Base-by-base conservation (phyloP, 2,797 vertebrate genomes). In the Pelobates cultripes region DNA sequence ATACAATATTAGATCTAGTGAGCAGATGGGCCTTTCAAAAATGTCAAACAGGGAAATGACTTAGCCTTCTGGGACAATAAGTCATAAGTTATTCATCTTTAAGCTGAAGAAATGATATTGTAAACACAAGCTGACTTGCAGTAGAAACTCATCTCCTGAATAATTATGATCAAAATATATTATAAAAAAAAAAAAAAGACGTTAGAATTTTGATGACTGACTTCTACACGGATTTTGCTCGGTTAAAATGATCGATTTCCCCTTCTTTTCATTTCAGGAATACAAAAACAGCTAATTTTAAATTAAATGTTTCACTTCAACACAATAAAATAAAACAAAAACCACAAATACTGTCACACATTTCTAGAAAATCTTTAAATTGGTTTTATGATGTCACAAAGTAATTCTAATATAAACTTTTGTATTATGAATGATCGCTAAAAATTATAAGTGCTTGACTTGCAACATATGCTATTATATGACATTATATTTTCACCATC, bases 41-140 rank as follows among this genome's bases (percentile, higher is more conserved):
- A 81, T 75, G 72, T 71, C 66, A 78, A 51, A 68, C 69, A 60
- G 73, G 43, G 68, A 78, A 84, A 84, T 68, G 75, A 68, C 64
- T 84, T 72, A 28, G 61, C 72, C 63, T 84, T 73, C 66, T 71
- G 61, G 61, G 85, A 55, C 61, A 76, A 68, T 69, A 78, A 81
- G 75, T 68, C 61, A 77, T 78, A 51, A 81, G 75, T 78, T 76
- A 84, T 81, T 81, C 43, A 79, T 79, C 72, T 79, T 79, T 28
- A 60, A 70, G 63, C 51, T 69, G 63, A 57, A 77, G 61, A 80
- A 60, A 76, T 70, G 60, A 28, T 70, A 80, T 64, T 73, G 78
- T 76, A 80, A 80, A 81, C 68, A 70, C 81, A 79, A 74, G 14
- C 69, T 69, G 83, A 51, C 68, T 57, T 68, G 43, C 44, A 17